Base-by-base conservation (phyloP, 2,888 invertebrate genomes). In the Incurvaria masculella region DNA sequence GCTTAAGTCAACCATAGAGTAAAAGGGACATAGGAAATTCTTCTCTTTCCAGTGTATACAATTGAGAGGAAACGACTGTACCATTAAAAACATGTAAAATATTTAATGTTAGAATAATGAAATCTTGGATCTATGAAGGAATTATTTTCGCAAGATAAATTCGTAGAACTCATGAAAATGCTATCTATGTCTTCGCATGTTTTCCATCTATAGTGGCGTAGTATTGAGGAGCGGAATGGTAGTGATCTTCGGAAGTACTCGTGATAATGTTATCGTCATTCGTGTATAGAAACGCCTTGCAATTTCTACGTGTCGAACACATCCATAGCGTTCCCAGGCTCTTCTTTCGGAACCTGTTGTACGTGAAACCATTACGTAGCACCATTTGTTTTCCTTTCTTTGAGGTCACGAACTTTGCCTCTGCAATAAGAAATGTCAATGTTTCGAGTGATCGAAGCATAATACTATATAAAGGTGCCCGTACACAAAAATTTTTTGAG, bases 361-460 rank as follows among this genome's bases (percentile, higher is more conserved):
- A 47, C 2, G 42, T 42, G 47, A 23, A 47, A 21, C 26, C 26
- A 11, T 42, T 26, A 4, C 21, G 16, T 14, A 42, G 16, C 17
- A 47, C 10, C 4, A 42, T 4, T 5, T 16, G 45, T 6, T 38
- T 38, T 14, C 51, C 51, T 17, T 43, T 45, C 4, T 27, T 20
- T 2, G 48, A 39, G n/a, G 44, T 33, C 23, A 51, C 39, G 21
- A 46, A 47, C n/a, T 20, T 21, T 4, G 26, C 50, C n/a, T n/a
- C n/a, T n/a, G n/a, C n/a, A n/a, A n/a, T n/a, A n/a, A n/a, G n/a
- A n/a, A n/a, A n/a, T n/a, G n/a, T n/a, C n/a, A n/a, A n/a, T n/a
- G n/a, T n/a, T n/a, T n/a, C n/a, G n/a, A n/a, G n/a, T n/a, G n/a
- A n/a, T n/a, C n/a, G n/a, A n/a, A n/a, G n/a, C n/a, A n/a, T n/a